phyloP scores from a whole-genome alignment of 2,888 invertebrate genomes.

The Junonia oenone region DNA sequence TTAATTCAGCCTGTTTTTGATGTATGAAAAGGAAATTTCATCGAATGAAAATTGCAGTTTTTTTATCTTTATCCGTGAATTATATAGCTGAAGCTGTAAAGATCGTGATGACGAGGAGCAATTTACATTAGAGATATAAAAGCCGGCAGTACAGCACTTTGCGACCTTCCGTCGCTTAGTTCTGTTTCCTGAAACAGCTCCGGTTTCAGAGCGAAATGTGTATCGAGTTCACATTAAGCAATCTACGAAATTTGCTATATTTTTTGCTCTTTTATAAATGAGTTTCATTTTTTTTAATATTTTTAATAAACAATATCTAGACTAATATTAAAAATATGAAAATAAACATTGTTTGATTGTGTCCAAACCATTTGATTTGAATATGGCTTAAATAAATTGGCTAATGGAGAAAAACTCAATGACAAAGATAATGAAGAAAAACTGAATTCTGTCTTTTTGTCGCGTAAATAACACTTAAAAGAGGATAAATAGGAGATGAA shows the following conservation, averaged over 20 bases:
- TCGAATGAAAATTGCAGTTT: neutral
- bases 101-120: conserved; percentile 30
- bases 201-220: conserved; percentile 23
- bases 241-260: conserved; percentile 16
- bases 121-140: conserved; percentile 29
- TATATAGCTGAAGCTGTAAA: conserved; percentile 21
- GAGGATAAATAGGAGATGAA: too few relatives aligned
- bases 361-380: too few relatives aligned
- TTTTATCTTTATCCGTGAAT: conserved; percentile 15
- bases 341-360: too few relatives aligned
- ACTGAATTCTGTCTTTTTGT: too few relatives aligned
- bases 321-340: too few relatives aligned
- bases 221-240: conserved; percentile 25
- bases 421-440: too few relatives aligned
- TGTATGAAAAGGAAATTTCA: neutral
- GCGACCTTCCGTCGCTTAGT: conserved; percentile 28
- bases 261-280: too few relatives aligned
- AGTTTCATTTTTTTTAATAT: too few relatives aligned
- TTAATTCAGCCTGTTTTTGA: neutral
- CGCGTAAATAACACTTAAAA: too few relatives aligned
- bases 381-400: too few relatives aligned
- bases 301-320: too few relatives aligned
- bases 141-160: conserved; percentile 29
- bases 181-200: conserved; percentile 26
- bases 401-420: too few relatives aligned